Percentiles rank a stretch among this genome's conserved stretches.
These are phyloP conservation scores for Antechinus flavipes DNA, from an alignment of 2,113 vertebrate species.

Conservation along the genomic window DNA sequence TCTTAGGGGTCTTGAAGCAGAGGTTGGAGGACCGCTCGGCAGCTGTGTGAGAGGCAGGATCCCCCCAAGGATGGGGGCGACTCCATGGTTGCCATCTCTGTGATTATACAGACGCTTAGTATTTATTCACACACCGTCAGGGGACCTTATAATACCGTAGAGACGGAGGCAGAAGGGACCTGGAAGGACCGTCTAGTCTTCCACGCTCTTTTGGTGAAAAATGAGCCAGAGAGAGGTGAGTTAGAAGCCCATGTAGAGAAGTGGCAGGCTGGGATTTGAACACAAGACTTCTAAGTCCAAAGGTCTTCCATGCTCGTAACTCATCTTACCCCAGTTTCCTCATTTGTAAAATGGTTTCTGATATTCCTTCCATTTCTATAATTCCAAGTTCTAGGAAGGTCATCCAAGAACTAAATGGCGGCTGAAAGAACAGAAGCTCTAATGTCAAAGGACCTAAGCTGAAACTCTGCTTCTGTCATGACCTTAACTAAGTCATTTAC, in stretches of 20 bases:
- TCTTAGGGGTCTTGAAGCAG: background rate
- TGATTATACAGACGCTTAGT: background rate
- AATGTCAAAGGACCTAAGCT: background rate
- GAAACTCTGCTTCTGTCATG: background rate
- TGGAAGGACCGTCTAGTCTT: too few relatives aligned
- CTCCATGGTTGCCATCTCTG: background rate
- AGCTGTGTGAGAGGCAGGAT: background rate
- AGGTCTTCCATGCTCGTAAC: background rate
- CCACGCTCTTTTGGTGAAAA: background rate
- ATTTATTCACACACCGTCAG: background rate
- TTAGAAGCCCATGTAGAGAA: background rate
- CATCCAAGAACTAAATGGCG: background rate
- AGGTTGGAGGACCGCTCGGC: background rate
- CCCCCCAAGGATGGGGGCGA: background rate
- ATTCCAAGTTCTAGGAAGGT: background rate
- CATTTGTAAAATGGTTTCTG: background rate
- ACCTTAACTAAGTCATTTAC: background rate
- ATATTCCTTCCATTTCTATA: background rate
- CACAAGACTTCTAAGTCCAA: background rate
- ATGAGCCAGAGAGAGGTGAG: background rate
- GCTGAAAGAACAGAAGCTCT: background rate
- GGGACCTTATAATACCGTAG: background rate
- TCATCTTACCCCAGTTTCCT: background rate
- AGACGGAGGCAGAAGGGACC: background rate
- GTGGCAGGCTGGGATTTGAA: background rate